Evolutionary conservation across 1,140 invertebrate genomes (phyloP), one percentile per base, ranked within the genome.

Genomic region (Macrocentrus cingulum): DNA sequence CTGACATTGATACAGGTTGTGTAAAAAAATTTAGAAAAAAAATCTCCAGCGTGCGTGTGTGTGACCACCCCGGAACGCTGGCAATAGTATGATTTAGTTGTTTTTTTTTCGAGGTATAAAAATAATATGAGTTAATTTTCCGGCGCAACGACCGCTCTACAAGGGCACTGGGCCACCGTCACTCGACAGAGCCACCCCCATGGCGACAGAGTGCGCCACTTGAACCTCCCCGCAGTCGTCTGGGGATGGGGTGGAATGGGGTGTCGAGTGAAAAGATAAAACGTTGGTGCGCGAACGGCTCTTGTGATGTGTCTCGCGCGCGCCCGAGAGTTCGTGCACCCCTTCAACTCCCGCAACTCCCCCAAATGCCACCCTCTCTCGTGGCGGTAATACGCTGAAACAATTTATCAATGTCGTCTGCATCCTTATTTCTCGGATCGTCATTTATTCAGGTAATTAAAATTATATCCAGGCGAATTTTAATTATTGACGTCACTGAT

Each of bases 101-200:
- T n/a, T n/a, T n/a, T n/a, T n/a, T n/a, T n/a, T n/a, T n/a, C n/a
- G n/a, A 29, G 25, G 9, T 9, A 29, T 5, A 9, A 66, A 42
- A 65, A 64, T 54, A 64, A 66, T 69, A 66, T 62, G 55, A 65
- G 61, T 66, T 65, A 69, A 68, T 69, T 69, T 68, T 68, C 61
- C 60, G 62, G 55, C 65, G 63, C 52, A 50, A 60, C 39, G 58
- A 45, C 44, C 51, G 23, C 3, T 36, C 32, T 55, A 65, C 65
- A 63, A 69, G 68, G 68, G 63, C 68, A 69, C 61, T 69, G 66
- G 66, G 68, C 65, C 66, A 68, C 50, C 13, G 65, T 59, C 63
- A 53, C 63, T 60, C 50, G 54, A 61, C n/a, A n/a, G 65, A 68
- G 65, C 58, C 52, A 50, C 65, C 56, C 61, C 61, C 59, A 20